These are phyloP conservation scores for Chionoecetes opilio DNA, from an alignment of 1,140 invertebrate species.

Conservation along the genomic window DNA sequence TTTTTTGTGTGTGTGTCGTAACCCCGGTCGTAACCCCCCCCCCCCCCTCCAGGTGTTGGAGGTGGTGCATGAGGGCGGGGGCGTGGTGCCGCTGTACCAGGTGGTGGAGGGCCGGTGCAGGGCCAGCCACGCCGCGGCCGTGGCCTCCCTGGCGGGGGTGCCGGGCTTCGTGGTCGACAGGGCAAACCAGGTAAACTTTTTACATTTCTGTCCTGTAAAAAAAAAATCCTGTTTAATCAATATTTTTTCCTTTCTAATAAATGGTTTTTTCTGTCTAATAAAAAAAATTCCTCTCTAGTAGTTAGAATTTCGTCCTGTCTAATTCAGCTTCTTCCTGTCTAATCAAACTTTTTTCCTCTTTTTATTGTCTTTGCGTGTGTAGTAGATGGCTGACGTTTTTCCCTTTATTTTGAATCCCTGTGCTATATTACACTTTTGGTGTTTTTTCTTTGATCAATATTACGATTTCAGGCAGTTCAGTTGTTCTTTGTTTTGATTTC, in stretches of 20 bases:
- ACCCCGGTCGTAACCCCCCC: too few species aligned
- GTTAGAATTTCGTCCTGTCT: too few species aligned
- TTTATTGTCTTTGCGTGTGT: not conserved
- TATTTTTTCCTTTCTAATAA: not conserved
- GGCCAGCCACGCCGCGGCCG: slow-evolving; percentile 60
- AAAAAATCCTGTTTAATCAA: not conserved
- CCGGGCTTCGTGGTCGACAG: slow-evolving; percentile 46
- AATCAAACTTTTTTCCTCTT: not conserved
- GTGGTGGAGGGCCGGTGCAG: slow-evolving; percentile 56
- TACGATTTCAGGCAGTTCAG: too few species aligned
- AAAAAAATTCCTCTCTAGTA: too few species aligned
- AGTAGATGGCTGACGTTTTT: too few species aligned
- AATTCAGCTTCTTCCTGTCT: not conserved
- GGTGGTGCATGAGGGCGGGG: slow-evolving; percentile 63
- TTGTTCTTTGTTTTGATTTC: too few species aligned
- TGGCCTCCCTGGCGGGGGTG: slow-evolving; percentile 60
- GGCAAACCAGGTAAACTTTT: slow-evolving; percentile 52
- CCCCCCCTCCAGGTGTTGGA: slow-evolving; percentile 64
- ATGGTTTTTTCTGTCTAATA: not conserved
- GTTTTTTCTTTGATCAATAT: too few species aligned
- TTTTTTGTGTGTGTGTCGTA: not conserved
- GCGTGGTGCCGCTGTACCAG: slow-evolving; percentile 68
- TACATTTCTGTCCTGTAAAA: not conserved
- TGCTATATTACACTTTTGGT: too few species aligned
- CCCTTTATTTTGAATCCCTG: too few species aligned